Evolutionary conservation across 2,797 vertebrate species (phyloP), one percentile per base, ranked within the genome.

Genomic region (Tangara arthus): DNA sequence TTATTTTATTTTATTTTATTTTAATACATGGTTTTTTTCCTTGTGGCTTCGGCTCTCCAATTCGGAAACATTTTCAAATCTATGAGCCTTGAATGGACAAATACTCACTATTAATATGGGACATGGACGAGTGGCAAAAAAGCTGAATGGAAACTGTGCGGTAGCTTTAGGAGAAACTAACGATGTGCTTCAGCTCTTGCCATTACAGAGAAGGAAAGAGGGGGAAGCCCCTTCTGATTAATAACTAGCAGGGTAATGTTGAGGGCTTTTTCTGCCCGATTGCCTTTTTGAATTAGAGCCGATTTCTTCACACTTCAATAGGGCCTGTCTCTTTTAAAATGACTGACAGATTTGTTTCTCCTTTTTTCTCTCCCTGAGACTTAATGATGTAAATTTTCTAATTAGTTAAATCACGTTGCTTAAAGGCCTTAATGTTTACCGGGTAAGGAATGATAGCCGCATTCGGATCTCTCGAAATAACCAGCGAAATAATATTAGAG

Each of bases 361-460:
- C 95, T 97, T 96, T 97, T 97, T 95, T 96, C 97, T 97, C 97
- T 97, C 95, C 95, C 96, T 96, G 97, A 97, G 98, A 98, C 98
- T 98, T 98, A 98, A 98, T 98, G 98, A 99, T 98, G 98, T 98
- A 98, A 98, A 98, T 98, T 98, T 98, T 98, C 98, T 98, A 98
- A 98, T 98, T 98, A 98, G 98, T 98, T 98, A 98, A 98, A 99
- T 98, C 98, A 98, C 97, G 97, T 98, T 96, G 98, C 98, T 98
- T 97, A 98, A 98, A 97, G 98, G 98, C 96, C 97, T 97, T 97
- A 97, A 97, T 98, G 98, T 98, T 98, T 97, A 98, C 96, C 93
- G 73, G 96, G 95, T 93, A 96, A 97, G 97, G 95, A 96, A 96
- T 66, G 97, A 97, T 97, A 96, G 95, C 88, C 70, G 92, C 80